A percentile compares a stretch with the other conserved stretches of the same genome.
Evolutionary conservation across 1,140 invertebrate species (phyloP).

Genomic region (Nilaparvata lugens): DNA sequence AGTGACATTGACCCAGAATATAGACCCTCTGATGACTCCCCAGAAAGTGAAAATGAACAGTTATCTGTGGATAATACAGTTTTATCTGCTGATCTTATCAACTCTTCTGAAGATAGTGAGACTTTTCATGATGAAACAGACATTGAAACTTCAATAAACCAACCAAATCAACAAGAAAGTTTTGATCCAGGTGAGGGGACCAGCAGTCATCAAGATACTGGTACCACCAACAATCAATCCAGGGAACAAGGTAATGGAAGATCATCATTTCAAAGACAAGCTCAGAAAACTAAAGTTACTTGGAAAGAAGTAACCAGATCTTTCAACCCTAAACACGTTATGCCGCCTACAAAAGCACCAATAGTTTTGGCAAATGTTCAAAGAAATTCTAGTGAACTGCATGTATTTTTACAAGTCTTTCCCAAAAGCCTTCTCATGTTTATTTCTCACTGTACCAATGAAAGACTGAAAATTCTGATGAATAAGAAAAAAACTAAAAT

Average conservation of each 20-base stretch:
- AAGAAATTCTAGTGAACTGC: background rate
- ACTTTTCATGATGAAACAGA: too few species aligned
- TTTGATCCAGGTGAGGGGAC: too few species aligned
- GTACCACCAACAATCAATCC: background rate
- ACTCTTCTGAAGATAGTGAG: too few species aligned
- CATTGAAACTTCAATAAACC: too few species aligned
- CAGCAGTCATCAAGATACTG: too few species aligned
- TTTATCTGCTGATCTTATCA: too few species aligned
- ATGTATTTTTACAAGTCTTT: background rate
- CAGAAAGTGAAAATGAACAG: background rate
- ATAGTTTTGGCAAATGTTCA: background rate
- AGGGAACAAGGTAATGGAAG: background rate
- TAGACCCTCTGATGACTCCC: background rate
- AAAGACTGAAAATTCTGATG: conserved; percentile 2
- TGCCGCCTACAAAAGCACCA: background rate
- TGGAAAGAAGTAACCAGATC: too few species aligned
- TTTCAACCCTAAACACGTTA: too few species aligned
- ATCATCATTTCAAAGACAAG: background rate
- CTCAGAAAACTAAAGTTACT: background rate
- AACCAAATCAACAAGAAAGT: too few species aligned
- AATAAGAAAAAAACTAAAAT: conserved; percentile 1
- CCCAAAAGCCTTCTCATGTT: conserved; percentile 15
- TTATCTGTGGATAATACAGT: background rate
- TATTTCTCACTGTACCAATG: too few species aligned
- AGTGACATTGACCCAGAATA: background rate